Base-by-base conservation (phyloP, 2,113 vertebrate species). In the Centrocercus urophasianus region DNA sequence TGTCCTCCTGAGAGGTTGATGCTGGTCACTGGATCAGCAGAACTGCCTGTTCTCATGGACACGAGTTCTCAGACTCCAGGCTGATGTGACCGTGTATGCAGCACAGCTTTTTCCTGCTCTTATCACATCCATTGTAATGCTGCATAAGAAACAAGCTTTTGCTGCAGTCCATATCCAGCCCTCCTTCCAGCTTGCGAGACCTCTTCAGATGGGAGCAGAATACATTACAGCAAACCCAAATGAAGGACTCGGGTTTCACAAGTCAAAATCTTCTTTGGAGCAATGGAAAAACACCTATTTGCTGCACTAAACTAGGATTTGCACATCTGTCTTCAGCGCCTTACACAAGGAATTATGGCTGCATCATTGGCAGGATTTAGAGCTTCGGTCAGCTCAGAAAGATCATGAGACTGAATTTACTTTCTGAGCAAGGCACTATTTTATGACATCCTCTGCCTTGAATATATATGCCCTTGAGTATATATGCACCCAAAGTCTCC, bases 361-460 rank as follows among this genome's bases (percentile, higher is more conserved):
- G 83, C 73, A 60, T 86, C 81, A 34, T 5, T 0, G 3, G 15
- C 56, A 75, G 86, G 94, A 71, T 93, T 93, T 92, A 84, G 65
- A 60, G 86, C 77, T 66, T 65, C 89, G 86, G 38, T 13, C 83
- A 94, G 86, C 83, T 89, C 86, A 72, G 91, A 8, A 84, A 47
- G 73, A 90, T 89, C 83, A 89, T 10, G 2, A 67, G 73, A 86
- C 69, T 81, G 21, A 78, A 82, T 81, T 88, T 81, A 34, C 70
- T 83, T 92, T 88, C 64, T 92, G 93, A 84, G 73, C 93, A 69
- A 84, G 61, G 77, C 28, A 78, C 0, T 7, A 52, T 28, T 86
- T 90, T 71, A 77, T 86, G 47, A 64, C 32, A 89, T 63, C 40
- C 65, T 56, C 56, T 86, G 30, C 27, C 56, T 7, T 78, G 73